Conservation (phyloP, 2,113 vertebrate genomes). For the Chamaetylas fuelleborni region DNA sequence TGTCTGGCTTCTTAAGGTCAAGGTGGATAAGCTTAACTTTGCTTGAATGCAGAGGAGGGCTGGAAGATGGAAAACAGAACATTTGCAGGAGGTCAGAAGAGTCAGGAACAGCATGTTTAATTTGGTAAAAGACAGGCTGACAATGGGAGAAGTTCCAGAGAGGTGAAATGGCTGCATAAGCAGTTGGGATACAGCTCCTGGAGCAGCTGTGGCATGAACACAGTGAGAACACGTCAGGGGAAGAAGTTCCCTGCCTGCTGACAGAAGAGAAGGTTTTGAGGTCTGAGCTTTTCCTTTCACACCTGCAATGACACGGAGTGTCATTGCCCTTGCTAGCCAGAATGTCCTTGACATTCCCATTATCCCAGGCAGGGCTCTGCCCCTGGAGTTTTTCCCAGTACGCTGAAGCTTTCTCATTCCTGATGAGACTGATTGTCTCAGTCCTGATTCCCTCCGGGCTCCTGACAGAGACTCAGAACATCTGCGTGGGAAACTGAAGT, state of each 20-base stretch:
- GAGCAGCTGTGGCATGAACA: not conserved
- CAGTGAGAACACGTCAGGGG: not conserved
- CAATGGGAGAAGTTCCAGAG: not conserved
- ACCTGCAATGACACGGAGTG: not conserved
- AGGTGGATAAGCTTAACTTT: not conserved
- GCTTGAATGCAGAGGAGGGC: not conserved
- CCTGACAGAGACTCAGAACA: not conserved
- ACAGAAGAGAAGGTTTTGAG: not conserved
- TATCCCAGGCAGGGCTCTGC: not conserved
- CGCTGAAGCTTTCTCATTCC: not conserved
- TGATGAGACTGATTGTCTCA: no score
- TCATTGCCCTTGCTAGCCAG: not conserved
- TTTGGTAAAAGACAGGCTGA: not conserved
- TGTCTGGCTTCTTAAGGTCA: not conserved
- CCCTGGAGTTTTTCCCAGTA: not conserved
- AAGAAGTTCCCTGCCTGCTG: not conserved
- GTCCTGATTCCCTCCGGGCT: not conserved
- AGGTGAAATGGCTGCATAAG: not conserved
- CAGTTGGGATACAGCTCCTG: not conserved
- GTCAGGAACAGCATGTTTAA: not conserved
- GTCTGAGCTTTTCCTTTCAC: not conserved
- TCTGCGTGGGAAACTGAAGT: not conserved
- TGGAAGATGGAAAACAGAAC: not conserved
- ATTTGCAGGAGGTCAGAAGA: not conserved
- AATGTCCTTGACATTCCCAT: not conserved